A percentile compares a stretch with the other conserved stretches of the same genome.
Conservation (phyloP, 2,113 vertebrate species). For the Paradisaea rubra region DNA sequence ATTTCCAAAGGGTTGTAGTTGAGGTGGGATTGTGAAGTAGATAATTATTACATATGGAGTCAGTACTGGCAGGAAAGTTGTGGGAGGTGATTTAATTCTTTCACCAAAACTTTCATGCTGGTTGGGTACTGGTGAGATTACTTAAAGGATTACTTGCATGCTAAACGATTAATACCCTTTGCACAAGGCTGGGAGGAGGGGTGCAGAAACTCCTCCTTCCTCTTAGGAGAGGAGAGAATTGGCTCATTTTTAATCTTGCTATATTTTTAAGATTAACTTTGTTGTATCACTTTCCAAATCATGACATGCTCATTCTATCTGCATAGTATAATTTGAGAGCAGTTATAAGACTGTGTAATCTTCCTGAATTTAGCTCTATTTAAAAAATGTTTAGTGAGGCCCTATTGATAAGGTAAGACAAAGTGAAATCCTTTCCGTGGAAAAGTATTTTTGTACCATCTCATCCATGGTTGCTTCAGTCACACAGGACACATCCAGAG, state of each 20-base stretch:
- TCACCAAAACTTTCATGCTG: background rate
- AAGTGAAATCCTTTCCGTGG: background rate
- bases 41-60: background rate
- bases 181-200: background rate
- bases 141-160: background rate
- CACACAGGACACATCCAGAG: background rate
- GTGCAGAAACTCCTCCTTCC: background rate
- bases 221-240: background rate
- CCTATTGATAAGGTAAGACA: background rate
- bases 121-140: background rate
- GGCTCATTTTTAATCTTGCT: background rate
- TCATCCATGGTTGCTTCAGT: background rate
- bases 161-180: background rate
- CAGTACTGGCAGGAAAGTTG: background rate
- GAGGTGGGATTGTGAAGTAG: background rate
- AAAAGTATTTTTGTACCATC: background rate
- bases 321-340: background rate
- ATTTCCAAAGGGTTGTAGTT: background rate
- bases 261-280: background rate
- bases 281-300: background rate
- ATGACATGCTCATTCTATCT: background rate
- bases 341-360: background rate
- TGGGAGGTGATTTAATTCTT: background rate
- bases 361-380: background rate
- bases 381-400: background rate